Percentiles rank a stretch among this genome's conserved stretches.
Evolutionary conservation across 1,140 invertebrate species (phyloP).

Genomic region (Hydropsyche tenuis): DNA sequence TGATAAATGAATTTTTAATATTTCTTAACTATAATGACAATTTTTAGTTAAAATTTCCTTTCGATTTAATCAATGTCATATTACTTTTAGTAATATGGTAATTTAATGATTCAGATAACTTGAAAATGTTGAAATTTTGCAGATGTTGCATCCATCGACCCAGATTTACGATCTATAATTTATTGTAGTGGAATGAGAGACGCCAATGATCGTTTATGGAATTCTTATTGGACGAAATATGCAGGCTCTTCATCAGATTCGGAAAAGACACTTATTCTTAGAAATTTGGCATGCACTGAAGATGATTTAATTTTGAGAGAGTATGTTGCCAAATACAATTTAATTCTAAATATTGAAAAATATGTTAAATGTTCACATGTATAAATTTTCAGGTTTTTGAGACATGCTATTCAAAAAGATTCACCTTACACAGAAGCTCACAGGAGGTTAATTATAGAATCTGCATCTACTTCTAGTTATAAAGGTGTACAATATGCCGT

Average conservation of each 20-base stretch:
- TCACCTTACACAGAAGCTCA: neutral
- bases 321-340: neutral
- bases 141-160: conserved; percentile 50
- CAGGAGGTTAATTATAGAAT: conserved; percentile 52
- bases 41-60: too few relatives aligned
- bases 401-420: neutral
- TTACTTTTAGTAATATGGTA: neutral
- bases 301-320: neutral
- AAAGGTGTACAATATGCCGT: conserved; percentile 55
- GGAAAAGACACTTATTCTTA: conserved; percentile 7
- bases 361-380: neutral
- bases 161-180: neutral
- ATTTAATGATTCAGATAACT: neutral
- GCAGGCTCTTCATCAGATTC: neutral
- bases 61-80: too few relatives aligned
- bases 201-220: conserved; percentile 55
- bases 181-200: conserved; percentile 17
- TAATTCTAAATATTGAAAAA: neutral
- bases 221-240: neutral
- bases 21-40: too few relatives aligned
- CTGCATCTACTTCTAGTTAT: conserved; percentile 56
- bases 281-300: conserved; percentile 10
- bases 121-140: neutral
- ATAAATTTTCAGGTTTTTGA: conserved; percentile 3
- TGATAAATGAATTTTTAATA: too few relatives aligned